These are phyloP conservation scores for Lytechinus variegatus DNA, from an alignment of 35 echinoderm and acorn worm genomes.

Conservation along the genomic window DNA sequence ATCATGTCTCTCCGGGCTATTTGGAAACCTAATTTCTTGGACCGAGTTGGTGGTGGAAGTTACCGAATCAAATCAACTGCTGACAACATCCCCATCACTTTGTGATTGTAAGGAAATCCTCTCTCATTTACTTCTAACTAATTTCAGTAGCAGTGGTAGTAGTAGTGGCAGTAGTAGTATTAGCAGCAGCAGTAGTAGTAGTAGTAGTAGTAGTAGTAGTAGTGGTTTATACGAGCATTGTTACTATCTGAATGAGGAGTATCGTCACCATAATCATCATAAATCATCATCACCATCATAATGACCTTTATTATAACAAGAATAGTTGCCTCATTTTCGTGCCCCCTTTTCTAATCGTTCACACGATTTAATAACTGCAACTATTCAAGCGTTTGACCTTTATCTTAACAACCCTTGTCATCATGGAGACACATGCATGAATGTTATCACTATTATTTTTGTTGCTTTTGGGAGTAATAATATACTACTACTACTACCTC, in stretches of 20 bases:
- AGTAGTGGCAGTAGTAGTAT: neutral
- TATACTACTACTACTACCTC: too few relatives aligned
- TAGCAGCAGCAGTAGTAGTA: too few relatives aligned
- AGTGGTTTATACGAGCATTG: too few relatives aligned
- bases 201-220: too few relatives aligned
- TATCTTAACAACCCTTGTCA: conserved; percentile 33
- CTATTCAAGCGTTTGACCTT: neutral
- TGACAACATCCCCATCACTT: neutral
- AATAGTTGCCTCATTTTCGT: neutral
- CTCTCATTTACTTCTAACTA: neutral
- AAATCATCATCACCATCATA: neutral
- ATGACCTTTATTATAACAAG: neutral
- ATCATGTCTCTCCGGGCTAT: neutral
- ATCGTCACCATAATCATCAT: too few relatives aligned
- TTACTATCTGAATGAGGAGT: too few relatives aligned
- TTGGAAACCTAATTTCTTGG: neutral
- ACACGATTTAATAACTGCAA: too few relatives aligned
- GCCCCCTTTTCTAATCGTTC: neutral
- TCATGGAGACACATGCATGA: neutral
- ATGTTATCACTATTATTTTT: neutral
- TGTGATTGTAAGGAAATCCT: conserved; percentile 18
- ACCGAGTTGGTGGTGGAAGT: neutral
- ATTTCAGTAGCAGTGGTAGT: neutral
- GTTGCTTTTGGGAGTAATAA: too few relatives aligned
- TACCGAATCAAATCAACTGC: neutral